phyloP scores from a whole-genome alignment of 2,797 vertebrate species.

The Pagetopsis macropterus region DNA sequence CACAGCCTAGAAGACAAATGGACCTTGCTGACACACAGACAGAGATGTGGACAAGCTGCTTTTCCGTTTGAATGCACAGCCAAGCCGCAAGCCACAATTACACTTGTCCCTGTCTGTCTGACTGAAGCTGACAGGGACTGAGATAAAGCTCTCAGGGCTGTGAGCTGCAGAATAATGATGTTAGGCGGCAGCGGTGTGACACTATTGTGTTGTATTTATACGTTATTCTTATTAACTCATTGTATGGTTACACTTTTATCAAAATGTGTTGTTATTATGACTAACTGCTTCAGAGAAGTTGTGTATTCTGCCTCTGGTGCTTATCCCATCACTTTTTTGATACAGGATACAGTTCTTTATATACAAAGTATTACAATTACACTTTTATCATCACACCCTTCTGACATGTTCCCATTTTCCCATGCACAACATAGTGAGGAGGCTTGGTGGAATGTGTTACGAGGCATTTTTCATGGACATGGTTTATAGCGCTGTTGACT shows the following conservation, averaged over 20 bases:
- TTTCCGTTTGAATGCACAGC: slow-evolving; percentile 77
- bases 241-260: neutral
- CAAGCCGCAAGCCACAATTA: slow-evolving; percentile 79
- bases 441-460: slow-evolving; percentile 48
- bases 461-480: slow-evolving; percentile 44
- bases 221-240: slow-evolving; percentile 9
- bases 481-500: slow-evolving; percentile 46
- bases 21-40: slow-evolving; percentile 70
- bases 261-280: neutral
- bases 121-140: slow-evolving; percentile 37
- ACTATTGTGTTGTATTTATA: slow-evolving; percentile 4
- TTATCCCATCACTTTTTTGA: neutral
- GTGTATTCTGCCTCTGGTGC: neutral
- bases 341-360: neutral
- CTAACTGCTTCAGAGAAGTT: neutral
- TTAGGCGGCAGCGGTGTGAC: slow-evolving; percentile 41
- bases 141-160: slow-evolving; percentile 46
- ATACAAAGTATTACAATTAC: neutral
- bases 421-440: slow-evolving; percentile 18
- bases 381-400: neutral
- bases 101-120: slow-evolving; percentile 78
- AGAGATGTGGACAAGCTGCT: slow-evolving; percentile 77
- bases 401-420: neutral
- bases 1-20: slow-evolving; percentile 62
- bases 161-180: slow-evolving; percentile 34